Conservation (phyloP, 2,888 invertebrate genomes). For the Orthonychiurus folsomi region DNA sequence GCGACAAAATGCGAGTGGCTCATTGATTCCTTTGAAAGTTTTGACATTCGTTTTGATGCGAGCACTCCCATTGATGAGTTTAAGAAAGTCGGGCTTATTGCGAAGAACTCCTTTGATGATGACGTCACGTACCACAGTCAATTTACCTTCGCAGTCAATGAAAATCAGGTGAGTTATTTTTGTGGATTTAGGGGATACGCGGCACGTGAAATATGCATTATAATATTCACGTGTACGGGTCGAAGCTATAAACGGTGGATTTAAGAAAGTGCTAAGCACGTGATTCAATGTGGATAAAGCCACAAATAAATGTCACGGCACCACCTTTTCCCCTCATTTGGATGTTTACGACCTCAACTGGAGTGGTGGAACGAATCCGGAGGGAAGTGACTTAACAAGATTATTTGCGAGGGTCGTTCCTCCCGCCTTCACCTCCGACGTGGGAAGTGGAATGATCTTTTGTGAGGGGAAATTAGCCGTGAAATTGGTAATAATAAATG, state of each 20-base stretch:
- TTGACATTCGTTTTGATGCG: slow-evolving; percentile 36
- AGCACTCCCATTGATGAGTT: slow-evolving; percentile 28
- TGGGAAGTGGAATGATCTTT: background rate
- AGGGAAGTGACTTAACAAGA: background rate
- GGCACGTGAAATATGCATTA: background rate
- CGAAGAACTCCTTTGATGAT: slow-evolving; percentile 37
- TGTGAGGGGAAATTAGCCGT: slow-evolving; percentile 16
- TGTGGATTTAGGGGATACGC: background rate
- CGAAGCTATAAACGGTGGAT: too few relatives aligned
- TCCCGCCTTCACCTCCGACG: background rate
- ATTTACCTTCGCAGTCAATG: slow-evolving; percentile 35
- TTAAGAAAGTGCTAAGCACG: too few relatives aligned
- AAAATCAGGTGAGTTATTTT: slow-evolving; percentile 34
- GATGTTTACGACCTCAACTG: background rate
- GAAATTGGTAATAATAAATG: slow-evolving; percentile 16
- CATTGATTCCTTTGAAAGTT: slow-evolving; percentile 32
- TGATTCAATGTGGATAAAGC: too few relatives aligned
- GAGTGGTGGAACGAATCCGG: background rate
- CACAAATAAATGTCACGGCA: too few relatives aligned
- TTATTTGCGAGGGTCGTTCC: background rate
- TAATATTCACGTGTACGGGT: too few relatives aligned
- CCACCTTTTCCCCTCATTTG: background rate
- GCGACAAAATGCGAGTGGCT: slow-evolving; percentile 37
- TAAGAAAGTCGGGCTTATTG: slow-evolving; percentile 29
- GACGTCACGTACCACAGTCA: slow-evolving; percentile 32